Percentiles rank a stretch among this genome's conserved stretches.
Conservation (phyloP, 1,140 invertebrate species). For the Vanessa tameamea region DNA sequence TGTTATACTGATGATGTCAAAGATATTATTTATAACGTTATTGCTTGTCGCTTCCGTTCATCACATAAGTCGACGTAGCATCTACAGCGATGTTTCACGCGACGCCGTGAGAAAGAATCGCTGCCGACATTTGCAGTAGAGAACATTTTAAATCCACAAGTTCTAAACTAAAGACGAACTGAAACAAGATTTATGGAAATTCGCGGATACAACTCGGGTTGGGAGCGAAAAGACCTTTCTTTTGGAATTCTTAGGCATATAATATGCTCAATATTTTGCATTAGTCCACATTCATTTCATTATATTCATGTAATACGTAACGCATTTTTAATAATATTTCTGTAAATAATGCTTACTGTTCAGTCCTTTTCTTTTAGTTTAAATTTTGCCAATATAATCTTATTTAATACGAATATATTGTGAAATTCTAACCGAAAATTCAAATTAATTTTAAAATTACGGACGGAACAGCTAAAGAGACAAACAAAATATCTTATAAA, state of each 20-base stretch:
- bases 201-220: not conserved
- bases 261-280: not conserved
- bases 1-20: no score
- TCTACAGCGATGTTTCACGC: conserved; percentile 52
- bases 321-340: no score
- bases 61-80: conserved; percentile 37
- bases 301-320: no score
- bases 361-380: no score
- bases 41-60: not conserved
- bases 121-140: conserved; percentile 59
- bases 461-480: conserved; percentile 5
- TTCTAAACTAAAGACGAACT: conserved; percentile 38
- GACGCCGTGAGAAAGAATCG: conserved; percentile 64
- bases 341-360: no score
- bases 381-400: no score
- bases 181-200: conserved; percentile 42
- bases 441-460: not conserved
- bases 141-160: conserved; percentile 52
- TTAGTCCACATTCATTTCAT: no score
- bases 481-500: conserved; percentile 35
- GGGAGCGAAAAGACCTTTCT: not conserved
- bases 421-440: no score
- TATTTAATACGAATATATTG: no score
- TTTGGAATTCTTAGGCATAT: not conserved
- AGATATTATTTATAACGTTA: no score